Conservation (phyloP, 2,113 vertebrate species). For the Heliornis fulica region DNA sequence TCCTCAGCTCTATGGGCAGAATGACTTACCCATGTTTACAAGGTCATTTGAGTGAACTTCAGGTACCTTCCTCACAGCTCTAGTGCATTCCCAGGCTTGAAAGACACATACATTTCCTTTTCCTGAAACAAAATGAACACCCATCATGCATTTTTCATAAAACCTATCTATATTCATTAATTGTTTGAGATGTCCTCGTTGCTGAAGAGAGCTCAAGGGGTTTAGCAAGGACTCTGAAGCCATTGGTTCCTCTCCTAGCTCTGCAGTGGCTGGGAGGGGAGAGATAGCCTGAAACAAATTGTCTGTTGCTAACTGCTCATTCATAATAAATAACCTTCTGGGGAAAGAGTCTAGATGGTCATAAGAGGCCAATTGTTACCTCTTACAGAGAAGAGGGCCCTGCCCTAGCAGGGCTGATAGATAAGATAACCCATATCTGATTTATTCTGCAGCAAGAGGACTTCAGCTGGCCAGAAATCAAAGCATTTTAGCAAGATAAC, state of each 20-base stretch:
- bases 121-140: neutral
- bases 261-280: neutral
- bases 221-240: neutral
- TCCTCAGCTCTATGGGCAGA: neutral
- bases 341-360: neutral
- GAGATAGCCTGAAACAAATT: neutral
- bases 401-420: neutral
- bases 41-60: neutral
- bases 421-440: accelerated
- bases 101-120: neutral
- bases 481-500: neutral
- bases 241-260: neutral
- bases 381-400: neutral
- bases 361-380: neutral
- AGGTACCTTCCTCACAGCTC: neutral
- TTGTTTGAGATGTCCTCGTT: neutral
- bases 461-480: neutral
- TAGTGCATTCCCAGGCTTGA: neutral
- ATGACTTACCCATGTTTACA: neutral
- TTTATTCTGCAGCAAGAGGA: neutral
- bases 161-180: neutral
- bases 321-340: neutral
- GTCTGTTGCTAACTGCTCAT: neutral
- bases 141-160: neutral
- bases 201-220: neutral